These are phyloP conservation scores for Hyppa rectilinea DNA, from an alignment of 2,888 invertebrate genomes.

Conservation along the genomic window DNA sequence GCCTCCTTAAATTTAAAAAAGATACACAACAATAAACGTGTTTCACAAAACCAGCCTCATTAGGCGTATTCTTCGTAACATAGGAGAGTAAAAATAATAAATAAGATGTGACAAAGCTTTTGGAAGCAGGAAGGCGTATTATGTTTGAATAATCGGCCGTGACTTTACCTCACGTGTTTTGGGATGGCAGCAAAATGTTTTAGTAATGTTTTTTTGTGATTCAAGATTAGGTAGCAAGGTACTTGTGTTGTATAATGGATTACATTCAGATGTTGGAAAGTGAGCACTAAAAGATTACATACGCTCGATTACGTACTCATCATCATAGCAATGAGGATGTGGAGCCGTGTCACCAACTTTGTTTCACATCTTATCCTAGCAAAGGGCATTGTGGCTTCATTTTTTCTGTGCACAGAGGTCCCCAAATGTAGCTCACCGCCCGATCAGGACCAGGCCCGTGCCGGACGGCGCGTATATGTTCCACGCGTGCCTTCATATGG, in stretches of 20 bases:
- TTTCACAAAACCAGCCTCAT: slow-evolving; percentile 46
- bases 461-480: no score
- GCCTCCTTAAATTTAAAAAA: slow-evolving; percentile 5
- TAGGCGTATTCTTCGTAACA: slow-evolving; percentile 39
- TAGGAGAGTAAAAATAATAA: slow-evolving; percentile 49
- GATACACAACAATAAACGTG: slow-evolving; percentile 23
- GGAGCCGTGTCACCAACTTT: no score
- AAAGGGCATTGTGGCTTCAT: no score
- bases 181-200: slow-evolving; percentile 32
- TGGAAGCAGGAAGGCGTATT: slow-evolving; percentile 38
- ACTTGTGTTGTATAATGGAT: background rate
- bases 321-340: background rate
- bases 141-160: slow-evolving; percentile 46
- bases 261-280: slow-evolving; percentile 1
- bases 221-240: background rate
- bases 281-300: background rate
- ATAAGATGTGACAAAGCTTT: slow-evolving; percentile 53
- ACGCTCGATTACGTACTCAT: background rate
- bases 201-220: slow-evolving; percentile 32
- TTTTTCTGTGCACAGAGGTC: no score
- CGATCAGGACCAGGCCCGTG: no score
- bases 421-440: no score
- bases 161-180: slow-evolving; percentile 38
- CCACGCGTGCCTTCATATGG: no score
- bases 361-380: background rate